Evolutionary conservation across 2,888 invertebrate species (phyloP).

Genomic region (Lepidocyrtoides sp.): DNA sequence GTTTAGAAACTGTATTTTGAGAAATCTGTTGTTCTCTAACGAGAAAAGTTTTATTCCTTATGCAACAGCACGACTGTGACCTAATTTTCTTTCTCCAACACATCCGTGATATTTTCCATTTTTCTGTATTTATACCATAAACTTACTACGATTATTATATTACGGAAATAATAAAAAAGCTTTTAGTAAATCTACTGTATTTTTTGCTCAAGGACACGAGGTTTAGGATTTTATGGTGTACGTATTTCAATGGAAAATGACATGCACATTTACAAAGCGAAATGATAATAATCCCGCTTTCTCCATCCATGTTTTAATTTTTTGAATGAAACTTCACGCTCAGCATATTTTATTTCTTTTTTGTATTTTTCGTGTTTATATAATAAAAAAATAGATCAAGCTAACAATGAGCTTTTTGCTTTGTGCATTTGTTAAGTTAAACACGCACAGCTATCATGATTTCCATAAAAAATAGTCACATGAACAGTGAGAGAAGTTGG

Average conservation of each 20-base stretch:
- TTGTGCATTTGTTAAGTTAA: too few species aligned
- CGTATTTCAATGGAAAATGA: constrained; percentile 1
- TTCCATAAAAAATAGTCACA: too few species aligned
- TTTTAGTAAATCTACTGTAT: background rate
- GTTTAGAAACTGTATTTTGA: too few species aligned
- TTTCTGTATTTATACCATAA: constrained; percentile 9
- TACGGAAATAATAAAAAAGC: background rate
- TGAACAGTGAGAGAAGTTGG: too few species aligned
- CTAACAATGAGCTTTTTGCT: too few species aligned
- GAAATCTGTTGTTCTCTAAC: too few species aligned
- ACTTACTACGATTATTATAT: background rate
- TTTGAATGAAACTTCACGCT: background rate
- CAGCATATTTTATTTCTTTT: background rate
- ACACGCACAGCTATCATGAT: too few species aligned
- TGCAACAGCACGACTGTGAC: constrained; percentile 39
- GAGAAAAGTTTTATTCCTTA: constrained; percentile 19
- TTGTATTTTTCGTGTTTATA: constrained; percentile 1
- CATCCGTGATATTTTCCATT: constrained; percentile 48
- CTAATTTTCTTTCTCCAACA: constrained; percentile 13
- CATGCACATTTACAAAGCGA: background rate
- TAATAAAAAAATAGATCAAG: too few species aligned
- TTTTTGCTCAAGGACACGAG: too few species aligned
- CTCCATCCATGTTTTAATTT: background rate
- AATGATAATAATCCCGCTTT: background rate
- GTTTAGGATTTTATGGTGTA: too few species aligned